These are phyloP conservation scores for Toxostoma redivivum DNA, from an alignment of 2,113 vertebrate species.

Conservation along the genomic window DNA sequence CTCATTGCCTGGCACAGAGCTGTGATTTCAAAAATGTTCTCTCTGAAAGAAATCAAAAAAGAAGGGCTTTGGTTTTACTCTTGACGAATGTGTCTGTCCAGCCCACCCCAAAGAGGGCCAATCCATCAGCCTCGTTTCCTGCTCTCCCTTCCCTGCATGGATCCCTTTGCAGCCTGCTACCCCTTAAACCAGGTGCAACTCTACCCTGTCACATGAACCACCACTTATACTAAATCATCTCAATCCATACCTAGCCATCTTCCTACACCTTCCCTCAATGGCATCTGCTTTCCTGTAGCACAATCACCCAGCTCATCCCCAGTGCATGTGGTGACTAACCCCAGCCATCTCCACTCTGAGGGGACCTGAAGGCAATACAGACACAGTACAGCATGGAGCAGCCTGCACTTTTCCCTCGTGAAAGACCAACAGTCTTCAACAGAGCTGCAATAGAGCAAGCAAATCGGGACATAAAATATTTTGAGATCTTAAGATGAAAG, in stretches of 20 bases:
- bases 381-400: neutral
- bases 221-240: neutral
- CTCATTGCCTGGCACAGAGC: neutral
- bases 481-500: slow-evolving; percentile 11
- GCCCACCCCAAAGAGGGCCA: neutral
- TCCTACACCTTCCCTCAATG: neutral
- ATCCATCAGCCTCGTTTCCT: rapidly evolving
- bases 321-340: neutral
- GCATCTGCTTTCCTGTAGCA: neutral
- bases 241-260: neutral
- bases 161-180: neutral
- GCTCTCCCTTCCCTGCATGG: neutral
- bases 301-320: neutral
- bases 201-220: rapidly evolving
- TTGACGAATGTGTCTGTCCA: neutral
- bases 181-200: neutral
- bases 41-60: neutral
- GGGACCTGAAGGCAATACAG: neutral
- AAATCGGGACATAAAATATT: neutral
- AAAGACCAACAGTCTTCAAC: neutral
- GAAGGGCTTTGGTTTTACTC: neutral
- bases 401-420: neutral
- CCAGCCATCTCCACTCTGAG: neutral
- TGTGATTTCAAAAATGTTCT: neutral
- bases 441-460: neutral